Percentiles rank a stretch among this genome's conserved stretches.
Conservation (phyloP, 2,113 vertebrate species). For the Antechinus stuartii region DNA sequence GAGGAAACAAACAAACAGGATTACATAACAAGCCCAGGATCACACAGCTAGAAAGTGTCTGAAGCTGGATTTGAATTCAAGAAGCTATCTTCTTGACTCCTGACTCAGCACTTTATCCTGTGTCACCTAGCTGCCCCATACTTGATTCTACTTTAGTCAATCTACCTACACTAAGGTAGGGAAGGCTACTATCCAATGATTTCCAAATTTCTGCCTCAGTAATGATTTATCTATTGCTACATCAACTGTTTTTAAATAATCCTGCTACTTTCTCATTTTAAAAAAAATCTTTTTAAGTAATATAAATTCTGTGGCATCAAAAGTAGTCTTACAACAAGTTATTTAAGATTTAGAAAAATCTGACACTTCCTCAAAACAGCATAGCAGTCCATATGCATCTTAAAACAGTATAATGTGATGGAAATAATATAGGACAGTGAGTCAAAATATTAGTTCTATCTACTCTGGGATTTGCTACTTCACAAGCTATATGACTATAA, state of each 20-base stretch:
- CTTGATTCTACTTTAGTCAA: not conserved
- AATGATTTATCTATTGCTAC: not conserved
- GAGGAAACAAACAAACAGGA: no score
- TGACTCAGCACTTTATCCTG: no score
- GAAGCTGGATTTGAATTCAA: no score
- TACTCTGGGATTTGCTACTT: not conserved
- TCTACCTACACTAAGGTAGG: not conserved
- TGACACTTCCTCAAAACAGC: not conserved
- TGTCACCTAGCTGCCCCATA: not conserved
- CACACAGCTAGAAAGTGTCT: no score
- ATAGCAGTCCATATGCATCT: not conserved
- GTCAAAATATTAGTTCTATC: not conserved
- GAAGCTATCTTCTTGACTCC: no score
- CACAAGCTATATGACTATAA: not conserved
- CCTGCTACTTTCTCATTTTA: not conserved
- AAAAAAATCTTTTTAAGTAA: not conserved
- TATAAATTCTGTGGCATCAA: not conserved
- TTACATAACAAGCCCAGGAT: no score
- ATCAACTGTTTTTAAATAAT: slow-evolving; percentile 1
- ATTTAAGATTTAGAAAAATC: not conserved
- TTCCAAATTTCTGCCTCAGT: not conserved
- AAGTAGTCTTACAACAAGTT: not conserved
- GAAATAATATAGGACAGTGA: not conserved
- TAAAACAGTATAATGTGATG: no score
- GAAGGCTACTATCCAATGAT: not conserved